These are phyloP conservation scores for Dorcus hopei DNA, from an alignment of 2,888 invertebrate species.

Conservation along the genomic window DNA sequence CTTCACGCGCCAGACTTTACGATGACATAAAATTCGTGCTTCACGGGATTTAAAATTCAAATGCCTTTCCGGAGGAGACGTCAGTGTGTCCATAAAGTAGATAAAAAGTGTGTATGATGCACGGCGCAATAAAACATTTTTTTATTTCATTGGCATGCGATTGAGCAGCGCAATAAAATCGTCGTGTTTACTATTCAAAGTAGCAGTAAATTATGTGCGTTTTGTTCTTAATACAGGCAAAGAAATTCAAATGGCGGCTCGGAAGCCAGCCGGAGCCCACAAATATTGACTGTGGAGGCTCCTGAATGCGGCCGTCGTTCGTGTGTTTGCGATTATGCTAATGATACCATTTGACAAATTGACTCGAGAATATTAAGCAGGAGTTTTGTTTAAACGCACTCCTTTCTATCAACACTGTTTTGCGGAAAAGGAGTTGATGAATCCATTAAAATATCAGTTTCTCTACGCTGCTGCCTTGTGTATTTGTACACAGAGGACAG, in stretches of 20 bases:
- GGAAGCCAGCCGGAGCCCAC: slow-evolving; percentile 6
- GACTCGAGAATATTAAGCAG: slow-evolving; percentile 21
- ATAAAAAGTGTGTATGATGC: slow-evolving; percentile 5
- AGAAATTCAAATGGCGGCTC: background rate
- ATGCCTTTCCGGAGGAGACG: background rate
- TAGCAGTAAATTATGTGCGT: slow-evolving; percentile 15
- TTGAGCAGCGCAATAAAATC: slow-evolving; percentile 18
- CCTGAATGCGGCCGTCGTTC: slow-evolving; percentile 6
- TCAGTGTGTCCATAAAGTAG: slow-evolving; percentile 8
- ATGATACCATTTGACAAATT: slow-evolving; percentile 25
- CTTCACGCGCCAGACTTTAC: too few relatives aligned
- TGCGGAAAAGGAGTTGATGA: slow-evolving; percentile 10
- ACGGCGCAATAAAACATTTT: slow-evolving; percentile 18
- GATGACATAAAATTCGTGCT: too few relatives aligned
- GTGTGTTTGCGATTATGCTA: slow-evolving; percentile 23
- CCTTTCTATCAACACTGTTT: slow-evolving; percentile 6
- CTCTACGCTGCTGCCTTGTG: background rate
- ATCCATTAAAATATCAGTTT: slow-evolving; percentile 22
- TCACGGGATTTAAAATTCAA: background rate
- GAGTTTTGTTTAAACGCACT: slow-evolving; percentile 14
- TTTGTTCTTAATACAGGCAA: background rate
- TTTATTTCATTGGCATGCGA: slow-evolving; percentile 16
- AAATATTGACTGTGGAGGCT: slow-evolving; percentile 20
- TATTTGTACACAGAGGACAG: slow-evolving; percentile 4
- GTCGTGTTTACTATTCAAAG: slow-evolving; percentile 16